Evolutionary conservation across 2,797 vertebrate genomes (phyloP), one percentile per base, ranked within the genome.

Genomic region (Ptychadena robeensis): DNA sequence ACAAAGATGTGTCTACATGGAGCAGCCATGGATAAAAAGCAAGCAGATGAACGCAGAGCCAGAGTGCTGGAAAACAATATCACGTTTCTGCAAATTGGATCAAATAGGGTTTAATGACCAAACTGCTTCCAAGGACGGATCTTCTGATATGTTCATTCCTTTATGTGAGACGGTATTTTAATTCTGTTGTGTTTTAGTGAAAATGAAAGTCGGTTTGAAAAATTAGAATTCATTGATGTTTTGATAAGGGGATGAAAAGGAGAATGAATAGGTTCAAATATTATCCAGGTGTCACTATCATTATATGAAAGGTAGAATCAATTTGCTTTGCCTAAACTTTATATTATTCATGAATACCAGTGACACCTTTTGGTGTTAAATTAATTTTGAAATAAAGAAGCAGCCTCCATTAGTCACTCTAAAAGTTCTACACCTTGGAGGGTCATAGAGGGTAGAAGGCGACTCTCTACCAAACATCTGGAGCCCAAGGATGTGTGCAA

Each of bases 121-220:
- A 61, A 37, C 61, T 37, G 53, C 72, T 74, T 61, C 27, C 57
- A 61, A 61, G 59, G 72, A 74, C 72, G 72, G 35, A 31, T 74
- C 14, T 2, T 61, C 44, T 53, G 44, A 53, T 53, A 53, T 53
- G 44, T 22, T 53, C 18, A 53, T 53, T 53, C 44, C 44, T 53
- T 53, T 37, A 35, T 61, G 59, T 74, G 27, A 18, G 53, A 61
- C 27, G 53, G 32, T 25, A 28, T 74, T 73, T 74, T 35, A 61
- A 25, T 53, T 35, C 31, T 9, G 22, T 53, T 73, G 18, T 37
- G 15, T 11, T 72, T 14, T 31, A n/a, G 53, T 31, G 28, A n/a
- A 73, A 73, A 73, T 59, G 48, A 34, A 30, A n/a, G 30, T 73
- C 31, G 22, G 22, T 61, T 57, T 35, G 28, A 61, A 15, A 35